A percentile compares a stretch with the other conserved stretches of the same genome.
These are phyloP conservation scores for Cylloceria caligata DNA, from an alignment of 2,888 invertebrate species.

Conservation along the genomic window DNA sequence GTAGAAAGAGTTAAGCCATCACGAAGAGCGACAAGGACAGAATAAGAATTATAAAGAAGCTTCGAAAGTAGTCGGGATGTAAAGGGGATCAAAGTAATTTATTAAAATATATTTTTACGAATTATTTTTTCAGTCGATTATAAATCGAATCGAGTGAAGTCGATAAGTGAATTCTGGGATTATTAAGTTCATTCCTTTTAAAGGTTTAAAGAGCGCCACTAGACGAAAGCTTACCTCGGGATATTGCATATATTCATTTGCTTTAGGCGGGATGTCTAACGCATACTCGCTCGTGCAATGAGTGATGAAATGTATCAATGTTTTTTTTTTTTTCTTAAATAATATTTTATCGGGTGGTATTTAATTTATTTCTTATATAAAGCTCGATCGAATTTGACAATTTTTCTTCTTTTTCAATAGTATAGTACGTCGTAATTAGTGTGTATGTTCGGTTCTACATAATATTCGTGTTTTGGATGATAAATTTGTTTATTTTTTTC, in stretches of 20 bases:
- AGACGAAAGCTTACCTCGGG: slow-evolving; percentile 69
- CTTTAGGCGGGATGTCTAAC: slow-evolving; percentile 62
- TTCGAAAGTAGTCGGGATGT: slow-evolving; percentile 57
- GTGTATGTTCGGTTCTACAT: slow-evolving; percentile 18
- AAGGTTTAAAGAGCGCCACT: slow-evolving; percentile 49
- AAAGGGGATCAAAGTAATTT: slow-evolving; percentile 44
- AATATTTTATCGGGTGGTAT: slow-evolving; percentile 53
- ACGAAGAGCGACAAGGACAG: slow-evolving; percentile 39
- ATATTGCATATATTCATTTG: slow-evolving; percentile 64
- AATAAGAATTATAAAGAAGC: slow-evolving; percentile 46
- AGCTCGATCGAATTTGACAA: slow-evolving; percentile 60
- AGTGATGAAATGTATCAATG: too few relatives aligned
- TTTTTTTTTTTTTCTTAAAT: slow-evolving; percentile 46
- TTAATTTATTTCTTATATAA: slow-evolving; percentile 58
- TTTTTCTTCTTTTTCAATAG: slow-evolving; percentile 28
- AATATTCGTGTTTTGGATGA: slow-evolving; percentile 32
- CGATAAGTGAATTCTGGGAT: slow-evolving; percentile 47
- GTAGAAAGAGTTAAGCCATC: slow-evolving; percentile 33
- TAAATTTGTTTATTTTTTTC: slow-evolving; percentile 15
- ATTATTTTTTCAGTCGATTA: slow-evolving; percentile 53
- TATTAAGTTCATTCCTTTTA: slow-evolving; percentile 18
- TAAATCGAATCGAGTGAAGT: slow-evolving; percentile 50
- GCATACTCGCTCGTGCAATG: too few relatives aligned
- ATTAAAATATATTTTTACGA: slow-evolving; percentile 61
- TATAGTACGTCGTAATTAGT: slow-evolving; percentile 20